These are phyloP conservation scores for Poeciliopsis retropinna DNA, from an alignment of 2,113 vertebrate species.

Conservation along the genomic window DNA sequence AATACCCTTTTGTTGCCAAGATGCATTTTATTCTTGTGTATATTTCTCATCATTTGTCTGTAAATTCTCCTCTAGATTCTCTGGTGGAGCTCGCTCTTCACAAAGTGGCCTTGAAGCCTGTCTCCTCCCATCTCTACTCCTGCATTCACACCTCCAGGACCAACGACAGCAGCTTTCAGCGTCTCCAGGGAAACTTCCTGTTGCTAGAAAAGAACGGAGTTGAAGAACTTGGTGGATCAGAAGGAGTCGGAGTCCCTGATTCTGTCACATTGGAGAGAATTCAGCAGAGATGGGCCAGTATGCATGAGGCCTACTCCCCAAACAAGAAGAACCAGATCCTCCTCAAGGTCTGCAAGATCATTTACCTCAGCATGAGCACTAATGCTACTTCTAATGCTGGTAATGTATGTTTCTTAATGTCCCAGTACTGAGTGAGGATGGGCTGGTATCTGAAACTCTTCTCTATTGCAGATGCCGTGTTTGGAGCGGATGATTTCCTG, in stretches of 20 bases:
- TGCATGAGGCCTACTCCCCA: slow-evolving; percentile 85
- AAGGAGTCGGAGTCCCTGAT: slow-evolving; percentile 77
- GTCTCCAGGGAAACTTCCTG: slow-evolving; percentile 69
- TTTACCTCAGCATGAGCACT: slow-evolving; percentile 85
- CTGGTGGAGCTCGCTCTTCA: slow-evolving; percentile 84
- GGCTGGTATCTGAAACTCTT: background rate
- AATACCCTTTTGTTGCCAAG: background rate
- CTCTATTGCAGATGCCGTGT: slow-evolving; percentile 75
- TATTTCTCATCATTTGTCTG: background rate
- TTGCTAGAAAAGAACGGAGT: slow-evolving; percentile 59
- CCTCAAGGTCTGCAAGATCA: slow-evolving; percentile 86
- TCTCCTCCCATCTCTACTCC: slow-evolving; percentile 79
- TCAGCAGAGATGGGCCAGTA: slow-evolving; percentile 75
- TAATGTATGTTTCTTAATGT: slow-evolving; percentile 13
- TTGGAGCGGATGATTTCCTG: slow-evolving; percentile 89
- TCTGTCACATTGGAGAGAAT: slow-evolving; percentile 78
- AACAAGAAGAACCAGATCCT: slow-evolving; percentile 85
- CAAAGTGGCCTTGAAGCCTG: slow-evolving; percentile 85
- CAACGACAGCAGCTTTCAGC: slow-evolving; percentile 63
- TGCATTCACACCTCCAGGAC: slow-evolving; percentile 72
- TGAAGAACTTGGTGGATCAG: slow-evolving; percentile 70
- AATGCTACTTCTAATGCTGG: slow-evolving; percentile 71
- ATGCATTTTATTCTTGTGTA: background rate
- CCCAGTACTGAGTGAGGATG: background rate
- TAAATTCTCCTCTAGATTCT: slow-evolving; percentile 65